phyloP scores from a whole-genome alignment of 2,113 vertebrate species.

The Anarhynchus alexandrinus region DNA sequence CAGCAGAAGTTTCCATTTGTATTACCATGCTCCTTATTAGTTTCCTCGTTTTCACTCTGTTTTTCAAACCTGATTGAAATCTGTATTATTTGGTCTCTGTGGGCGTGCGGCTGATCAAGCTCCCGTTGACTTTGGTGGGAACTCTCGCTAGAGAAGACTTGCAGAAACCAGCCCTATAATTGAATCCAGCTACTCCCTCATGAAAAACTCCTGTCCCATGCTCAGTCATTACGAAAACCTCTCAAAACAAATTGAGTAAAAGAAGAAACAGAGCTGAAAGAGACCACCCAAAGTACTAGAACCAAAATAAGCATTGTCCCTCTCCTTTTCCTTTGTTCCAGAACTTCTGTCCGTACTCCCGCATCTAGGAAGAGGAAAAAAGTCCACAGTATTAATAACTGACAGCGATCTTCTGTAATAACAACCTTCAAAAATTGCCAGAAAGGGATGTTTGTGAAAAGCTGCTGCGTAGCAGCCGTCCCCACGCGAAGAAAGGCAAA shows the following conservation, averaged over 20 bases:
- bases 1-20: not conserved
- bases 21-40: not conserved
- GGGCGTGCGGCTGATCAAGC: not conserved
- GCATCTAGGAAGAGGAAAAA: not conserved
- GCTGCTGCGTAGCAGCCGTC: slow-evolving; percentile 19
- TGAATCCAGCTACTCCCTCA: not conserved
- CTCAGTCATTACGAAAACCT: not conserved
- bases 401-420: not conserved
- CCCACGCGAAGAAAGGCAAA: slow-evolving; percentile 8
- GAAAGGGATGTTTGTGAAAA: slow-evolving; percentile 1
- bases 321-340: not conserved
- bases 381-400: not conserved
- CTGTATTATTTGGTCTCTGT: not conserved
- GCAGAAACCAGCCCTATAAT: not conserved
- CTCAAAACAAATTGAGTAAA: not conserved
- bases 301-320: not conserved
- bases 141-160: not conserved
- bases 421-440: not conserved
- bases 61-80: not conserved
- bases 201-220: not conserved
- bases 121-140: not conserved
- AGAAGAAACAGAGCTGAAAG: not conserved
- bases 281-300: slow-evolving; percentile 45
- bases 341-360: not conserved
- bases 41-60: not conserved